Conservation (phyloP, 1,140 invertebrate genomes). For the Venturia canescens region DNA sequence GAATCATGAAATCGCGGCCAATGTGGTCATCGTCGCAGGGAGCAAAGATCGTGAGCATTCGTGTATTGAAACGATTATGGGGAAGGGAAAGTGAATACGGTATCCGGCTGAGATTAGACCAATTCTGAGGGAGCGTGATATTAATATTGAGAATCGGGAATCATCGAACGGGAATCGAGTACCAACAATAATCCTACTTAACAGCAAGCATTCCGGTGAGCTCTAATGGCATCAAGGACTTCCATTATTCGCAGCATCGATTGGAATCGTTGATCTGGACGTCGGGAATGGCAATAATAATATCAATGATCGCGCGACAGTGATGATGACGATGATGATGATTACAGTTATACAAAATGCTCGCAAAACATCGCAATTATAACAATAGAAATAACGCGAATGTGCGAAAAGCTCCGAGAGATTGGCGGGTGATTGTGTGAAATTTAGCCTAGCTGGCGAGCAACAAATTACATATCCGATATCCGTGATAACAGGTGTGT, state of each 20-base stretch:
- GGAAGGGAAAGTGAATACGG: neutral
- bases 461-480: slow-evolving; percentile 3
- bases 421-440: neutral
- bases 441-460: neutral
- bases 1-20: neutral
- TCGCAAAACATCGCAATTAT: neutral
- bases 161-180: neutral
- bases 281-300: too few relatives aligned
- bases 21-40: neutral
- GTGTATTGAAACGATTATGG: neutral
- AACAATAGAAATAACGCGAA: slow-evolving; percentile 3
- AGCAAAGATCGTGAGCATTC: neutral
- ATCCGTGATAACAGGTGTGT: slow-evolving; percentile 22
- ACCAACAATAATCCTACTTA: neutral
- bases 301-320: neutral
- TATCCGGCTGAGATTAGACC: neutral
- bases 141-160: slow-evolving; percentile 10
- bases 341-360: too few relatives aligned
- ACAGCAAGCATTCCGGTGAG: neutral
- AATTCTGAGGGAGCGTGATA: neutral
- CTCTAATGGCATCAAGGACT: neutral
- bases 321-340: neutral
- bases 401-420: neutral
- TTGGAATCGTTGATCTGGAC: neutral
- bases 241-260: slow-evolving; percentile 7